Evolutionary conservation across 2,888 invertebrate species (phyloP), one percentile per base, ranked within the genome.

Genomic region (Polylopha cassiicola): DNA sequence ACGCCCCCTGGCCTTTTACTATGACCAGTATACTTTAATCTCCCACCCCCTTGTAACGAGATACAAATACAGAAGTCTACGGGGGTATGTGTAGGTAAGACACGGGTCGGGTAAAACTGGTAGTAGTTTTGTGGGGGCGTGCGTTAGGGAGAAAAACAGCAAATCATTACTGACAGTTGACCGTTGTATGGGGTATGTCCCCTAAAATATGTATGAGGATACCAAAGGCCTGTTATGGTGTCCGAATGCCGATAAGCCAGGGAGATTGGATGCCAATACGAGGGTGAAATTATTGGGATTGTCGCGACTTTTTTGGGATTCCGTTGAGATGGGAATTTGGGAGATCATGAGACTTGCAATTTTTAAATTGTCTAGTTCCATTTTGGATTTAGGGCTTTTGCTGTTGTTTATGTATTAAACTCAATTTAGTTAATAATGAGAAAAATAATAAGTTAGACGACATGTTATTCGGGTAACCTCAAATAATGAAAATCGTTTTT

Each of bases 121-220:
- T 43, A 38, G 28, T 24, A 39, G 41, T 55, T 38, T 52, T 46
- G 57, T 55, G 82, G 73, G 80, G 84, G 84, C 78, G 84, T 73
- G 65, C 48, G 65, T 50, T 55, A 58, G 74, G 69, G 77, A 56
- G 77, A 73, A 72, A 74, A 61, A 65, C 71, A 78, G 84, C 85
- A 85, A 85, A 85, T 85, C 85, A 85, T 85, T 84, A 80, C 81
- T 85, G 85, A 85, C 85, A 85, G 85, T 82, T 85, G 85, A 85
- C 85, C 85, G 84, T 36, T 41, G 41, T 71, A 75, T 72, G 76
- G 85, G 82, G 82, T 71, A 73, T 62, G 68, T 61, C 76, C 82
- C 79, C 75, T 85, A 73, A 85, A 85, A 80, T 85, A 85, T 85
- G 85, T 85, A 85, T 85, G 84, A 80, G 81, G 68, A 74, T 69